Base-by-base conservation (phyloP, 2,888 invertebrate species). In the Brenthis daphne region DNA sequence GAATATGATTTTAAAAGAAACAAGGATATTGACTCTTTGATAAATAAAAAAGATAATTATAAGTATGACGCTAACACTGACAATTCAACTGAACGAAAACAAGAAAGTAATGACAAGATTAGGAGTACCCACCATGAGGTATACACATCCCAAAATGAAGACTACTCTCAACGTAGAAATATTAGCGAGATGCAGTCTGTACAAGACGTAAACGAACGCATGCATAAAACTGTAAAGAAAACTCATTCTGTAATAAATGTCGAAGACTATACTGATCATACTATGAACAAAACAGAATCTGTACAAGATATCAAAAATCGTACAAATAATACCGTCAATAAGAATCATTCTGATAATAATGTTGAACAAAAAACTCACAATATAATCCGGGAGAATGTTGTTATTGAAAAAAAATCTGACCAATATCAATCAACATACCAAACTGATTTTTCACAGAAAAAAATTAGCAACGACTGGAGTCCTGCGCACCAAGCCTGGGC, bases 401-500 rank as follows among this genome's bases (percentile, higher is more conserved):
- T 79, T 20, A 68, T 84, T 1, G 85, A 89, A 64, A 82, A 77
- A 0, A 86, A 86, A 43, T 88, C 77, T 64, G 87, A 93, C 67
- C 89, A 94, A 72, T 94, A 94, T 79, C 92, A 94, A 76, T 94
- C 95, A 4, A 95, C 95, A 0, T 95, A 95, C 75, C 91, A 94
- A 76, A 87, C 90, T 53, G 94, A 95, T 75, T 95, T 88, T 75
- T 87, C 89, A 5, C 93, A 90, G 61, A 94, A 93, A 74, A 91
- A 90, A 75, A 93, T 95, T 29, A 95, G 94, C 74, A 94, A 94
- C 53, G 95, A 96, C 67, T 92, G 94, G 77, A 96, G 96, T 80
- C 95, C 96, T 0, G 94, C 96, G 1, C 96, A 96, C 79, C 95
- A 96, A 75, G 96, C 96, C 0, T 96, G 96, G 92, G 96, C 96